Percentiles rank a stretch among this genome's conserved stretches.
These are phyloP conservation scores for Adineta ricciae DNA, from an alignment of 2,888 invertebrate genomes.

Conservation along the genomic window DNA sequence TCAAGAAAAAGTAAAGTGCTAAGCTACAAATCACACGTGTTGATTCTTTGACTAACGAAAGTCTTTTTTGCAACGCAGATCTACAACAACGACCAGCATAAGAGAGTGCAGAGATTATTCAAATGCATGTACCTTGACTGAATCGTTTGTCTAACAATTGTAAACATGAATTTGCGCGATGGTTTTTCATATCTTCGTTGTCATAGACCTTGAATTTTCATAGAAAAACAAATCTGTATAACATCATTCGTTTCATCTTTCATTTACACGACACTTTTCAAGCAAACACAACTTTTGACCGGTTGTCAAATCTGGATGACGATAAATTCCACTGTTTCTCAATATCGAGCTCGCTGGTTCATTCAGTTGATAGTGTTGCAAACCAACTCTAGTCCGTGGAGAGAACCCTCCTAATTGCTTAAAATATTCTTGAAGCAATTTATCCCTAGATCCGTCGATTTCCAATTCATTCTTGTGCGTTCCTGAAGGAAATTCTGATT, in stretches of 20 bases:
- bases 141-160: neutral
- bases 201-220: neutral
- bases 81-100: neutral
- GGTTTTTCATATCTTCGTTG: neutral
- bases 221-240: neutral
- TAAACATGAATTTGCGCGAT: neutral
- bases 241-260: neutral
- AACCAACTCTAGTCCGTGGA: neutral
- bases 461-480: neutral
- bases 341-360: neutral
- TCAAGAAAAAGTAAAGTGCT: too few relatives aligned
- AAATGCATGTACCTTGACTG: neutral
- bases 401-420: neutral
- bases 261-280: neutral
- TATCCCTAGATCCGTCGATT: neutral
- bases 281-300: neutral
- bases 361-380: neutral
- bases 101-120: neutral
- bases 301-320: neutral
- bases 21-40: too few relatives aligned
- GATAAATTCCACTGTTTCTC: conserved; percentile 1
- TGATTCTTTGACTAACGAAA: neutral
- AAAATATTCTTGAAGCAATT: neutral
- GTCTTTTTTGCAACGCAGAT: neutral
- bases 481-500: neutral